Base-by-base conservation (phyloP, 2,113 vertebrate genomes). In the Silurus glanis region DNA sequence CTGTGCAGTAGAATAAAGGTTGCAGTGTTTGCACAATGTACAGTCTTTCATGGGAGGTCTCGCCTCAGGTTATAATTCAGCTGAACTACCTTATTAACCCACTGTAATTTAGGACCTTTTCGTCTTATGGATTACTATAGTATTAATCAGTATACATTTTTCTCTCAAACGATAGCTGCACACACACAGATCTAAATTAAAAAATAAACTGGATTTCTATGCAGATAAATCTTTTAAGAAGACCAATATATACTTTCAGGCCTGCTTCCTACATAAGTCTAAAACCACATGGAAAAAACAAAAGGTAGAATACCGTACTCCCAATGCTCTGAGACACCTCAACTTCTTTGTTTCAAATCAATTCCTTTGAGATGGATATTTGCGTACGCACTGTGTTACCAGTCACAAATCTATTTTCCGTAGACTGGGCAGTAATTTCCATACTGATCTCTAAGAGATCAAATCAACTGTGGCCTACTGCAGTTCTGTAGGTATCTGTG, bases 31-130 rank as follows among this genome's bases (percentile, higher is more conserved):
- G 93, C 93, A 93, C 91, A 93, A 93, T 91, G 89, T 85, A 90
- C 87, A 91, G 90, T 91, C 90, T 86, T 91, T 88, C 91, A 92
- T 94, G 94, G 94, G 94, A 94, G 95, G 94, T 95, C 94, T 93
- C 75, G 91, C 92, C 91, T 93, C 86, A 10, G 87, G 94, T 92
- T 90, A 80, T 92, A 87, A 91, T 90, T 89, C 86, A 91, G 85
- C 86, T 89, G 87, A 90, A 91, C 90, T 90, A 91, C 91, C 85
- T 92, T 91, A 91, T 91, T 87, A 89, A 89, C 87, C 67, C 89
- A 83, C 85, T 75, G 84, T 92, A 93, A 92, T 92, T 91, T 86
- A 89, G 74, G 55, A 89, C 86, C 87, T 87, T 58, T 89, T 91
- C 87, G 75, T 67, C 69, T 89, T 87, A 74, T 81, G 86, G 79